Evolutionary conservation across 2,113 vertebrate species (phyloP).

Genomic region (Peromyscus maniculatus): DNA sequence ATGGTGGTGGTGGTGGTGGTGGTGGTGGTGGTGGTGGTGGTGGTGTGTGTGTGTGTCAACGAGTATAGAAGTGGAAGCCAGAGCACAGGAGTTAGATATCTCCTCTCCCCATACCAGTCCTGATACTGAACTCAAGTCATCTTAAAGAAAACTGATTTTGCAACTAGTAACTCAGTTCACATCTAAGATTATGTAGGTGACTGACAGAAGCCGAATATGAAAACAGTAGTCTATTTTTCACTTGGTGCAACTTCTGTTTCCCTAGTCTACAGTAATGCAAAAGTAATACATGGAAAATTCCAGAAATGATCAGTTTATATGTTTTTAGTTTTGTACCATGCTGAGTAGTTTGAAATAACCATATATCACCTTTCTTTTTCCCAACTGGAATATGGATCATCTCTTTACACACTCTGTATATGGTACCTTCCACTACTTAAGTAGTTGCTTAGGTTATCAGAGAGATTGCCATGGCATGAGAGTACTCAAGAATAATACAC

Average conservation of each 20-base stretch:
- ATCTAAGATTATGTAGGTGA: background rate
- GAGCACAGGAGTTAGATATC: background rate
- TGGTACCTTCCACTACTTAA: background rate
- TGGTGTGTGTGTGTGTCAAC: too few species aligned
- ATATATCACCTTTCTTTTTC: background rate
- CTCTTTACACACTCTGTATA: background rate
- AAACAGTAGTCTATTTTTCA: background rate
- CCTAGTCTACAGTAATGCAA: background rate
- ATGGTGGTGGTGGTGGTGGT: background rate
- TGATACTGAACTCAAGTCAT: background rate
- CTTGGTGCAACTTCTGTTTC: background rate
- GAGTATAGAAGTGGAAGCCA: background rate
- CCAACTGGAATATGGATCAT: background rate
- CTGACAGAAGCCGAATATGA: background rate
- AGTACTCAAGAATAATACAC: background rate
- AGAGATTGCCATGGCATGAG: too few species aligned
- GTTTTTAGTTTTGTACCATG: background rate
- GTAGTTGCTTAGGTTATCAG: background rate
- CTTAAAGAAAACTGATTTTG: slow-evolving; percentile 41
- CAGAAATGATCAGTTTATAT: background rate
- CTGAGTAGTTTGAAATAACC: background rate
- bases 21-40: too few species aligned
- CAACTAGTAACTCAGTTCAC: background rate
- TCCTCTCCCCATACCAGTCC: too few species aligned
- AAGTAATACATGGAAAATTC: background rate